These are phyloP conservation scores for Empis stercorea DNA, from an alignment of 2,888 invertebrate species.

Conservation along the genomic window DNA sequence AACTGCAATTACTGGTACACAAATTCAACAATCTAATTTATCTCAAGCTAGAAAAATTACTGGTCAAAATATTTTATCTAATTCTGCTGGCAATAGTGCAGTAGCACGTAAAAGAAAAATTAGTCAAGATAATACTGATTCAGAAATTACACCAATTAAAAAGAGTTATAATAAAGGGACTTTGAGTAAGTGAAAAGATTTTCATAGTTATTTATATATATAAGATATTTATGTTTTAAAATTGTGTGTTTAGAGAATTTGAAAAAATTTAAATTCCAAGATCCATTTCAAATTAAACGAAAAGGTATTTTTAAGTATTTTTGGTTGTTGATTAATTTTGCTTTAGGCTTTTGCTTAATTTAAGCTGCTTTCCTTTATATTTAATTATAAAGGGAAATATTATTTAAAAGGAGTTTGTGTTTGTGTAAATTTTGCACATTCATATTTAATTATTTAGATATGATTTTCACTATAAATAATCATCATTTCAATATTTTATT, in stretches of 20 bases:
- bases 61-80: neutral
- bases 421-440: constrained; percentile 7
- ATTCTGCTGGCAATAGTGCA: constrained; percentile 9
- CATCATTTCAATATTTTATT: no score
- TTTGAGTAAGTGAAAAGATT: neutral
- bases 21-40: constrained; percentile 9
- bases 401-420: no score
- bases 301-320: constrained; percentile 25
- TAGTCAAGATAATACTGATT: constrained; percentile 1
- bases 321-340: neutral
- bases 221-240: constrained; percentile 3
- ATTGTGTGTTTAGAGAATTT: constrained; percentile 1
- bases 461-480: no score
- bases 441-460: no score
- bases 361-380: no score
- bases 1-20: constrained; percentile 19
- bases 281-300: constrained; percentile 31
- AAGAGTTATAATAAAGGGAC: neutral
- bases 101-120: constrained; percentile 16
- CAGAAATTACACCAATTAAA: neutral
- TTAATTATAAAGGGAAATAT: no score
- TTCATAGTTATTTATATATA: no score
- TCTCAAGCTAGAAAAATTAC: constrained; percentile 6
- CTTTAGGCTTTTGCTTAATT: no score
- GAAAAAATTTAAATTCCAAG: constrained; percentile 23